These are phyloP conservation scores for Metopolophium dirhodum DNA, from an alignment of 1,140 invertebrate species.

Conservation along the genomic window DNA sequence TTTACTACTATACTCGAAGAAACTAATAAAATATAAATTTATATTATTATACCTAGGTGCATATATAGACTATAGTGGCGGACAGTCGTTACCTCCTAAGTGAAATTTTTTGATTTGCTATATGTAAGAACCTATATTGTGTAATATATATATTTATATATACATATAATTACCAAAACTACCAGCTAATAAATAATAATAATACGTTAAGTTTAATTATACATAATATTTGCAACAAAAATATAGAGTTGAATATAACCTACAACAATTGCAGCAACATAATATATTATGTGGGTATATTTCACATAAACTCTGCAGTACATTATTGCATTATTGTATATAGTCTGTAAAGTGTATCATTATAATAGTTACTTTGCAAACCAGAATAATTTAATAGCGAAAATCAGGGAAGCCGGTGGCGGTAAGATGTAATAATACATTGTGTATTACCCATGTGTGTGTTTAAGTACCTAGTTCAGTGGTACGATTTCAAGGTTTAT, in stretches of 20 bases:
- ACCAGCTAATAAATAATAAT: background rate
- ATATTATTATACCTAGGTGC: too few species aligned
- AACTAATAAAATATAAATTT: background rate
- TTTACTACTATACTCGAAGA: background rate
- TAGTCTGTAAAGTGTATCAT: background rate
- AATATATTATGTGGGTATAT: background rate
- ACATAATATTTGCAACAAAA: background rate
- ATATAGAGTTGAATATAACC: background rate
- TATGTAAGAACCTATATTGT: background rate
- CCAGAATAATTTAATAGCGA: background rate
- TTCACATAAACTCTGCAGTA: background rate
- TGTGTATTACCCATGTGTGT: background rate
- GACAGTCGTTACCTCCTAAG: background rate
- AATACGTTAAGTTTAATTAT: background rate
- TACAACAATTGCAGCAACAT: background rate
- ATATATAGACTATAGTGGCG: background rate
- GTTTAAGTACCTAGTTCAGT: background rate
- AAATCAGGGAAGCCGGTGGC: background rate
- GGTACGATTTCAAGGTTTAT: background rate
- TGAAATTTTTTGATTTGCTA: background rate
- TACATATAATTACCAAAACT: background rate
- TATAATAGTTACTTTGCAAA: conserved; percentile 8
- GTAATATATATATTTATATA: too few species aligned
- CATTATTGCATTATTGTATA: background rate
- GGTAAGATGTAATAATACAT: background rate